Base-by-base conservation (phyloP, 2,797 vertebrate genomes). In the Salmo trutta region DNA sequence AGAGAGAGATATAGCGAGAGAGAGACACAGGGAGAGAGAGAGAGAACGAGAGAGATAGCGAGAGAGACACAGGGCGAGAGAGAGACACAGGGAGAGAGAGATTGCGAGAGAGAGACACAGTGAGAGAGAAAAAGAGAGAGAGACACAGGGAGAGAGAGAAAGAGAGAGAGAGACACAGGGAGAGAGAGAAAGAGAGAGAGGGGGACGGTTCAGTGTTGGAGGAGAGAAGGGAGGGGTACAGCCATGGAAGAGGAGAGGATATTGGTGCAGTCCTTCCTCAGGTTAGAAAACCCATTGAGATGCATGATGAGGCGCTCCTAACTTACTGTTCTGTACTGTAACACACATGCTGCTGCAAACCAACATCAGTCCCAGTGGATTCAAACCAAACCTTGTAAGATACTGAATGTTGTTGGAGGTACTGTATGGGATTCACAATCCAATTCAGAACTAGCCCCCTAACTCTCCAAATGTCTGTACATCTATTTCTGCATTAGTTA, bases 261-360 rank as follows among this genome's bases (percentile, higher is more conserved):
- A 83, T 71, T 83, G 41, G 71, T 77, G 84, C 73, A 84, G 47
- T 73, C 77, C 74, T 81, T 85, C 77, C 82, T 87, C 75, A 64
- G 76, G 67, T 59, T 77, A 80, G 51, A 76, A 64, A 79, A 80
- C 71, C 83, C 51, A 81, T 29, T 83, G 73, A 66, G 69, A 86
- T 83, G 75, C 69, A 78, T 81, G 79, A n/a, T 59, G 51, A 72
- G 71, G 51, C 53, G 73, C 74, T 76, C 19, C 67, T 56, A 87
- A n/a, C n/a, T 71, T 15, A 41, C 67, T 10, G 33, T 10, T 19
- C 2, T 59, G 19, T 41, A n/a, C 64, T 8, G 64, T 69, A 69
- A 59, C 56, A 21, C 16, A 69, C 67, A 71, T 27, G 47, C 69
- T 71, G 21, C 64, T 12, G 54, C n/a, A 36, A 69, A 41, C 5